Evolutionary conservation across 2,888 invertebrate genomes (phyloP), one percentile per base, ranked within the genome.

Genomic region (Frankliniella fusca): DNA sequence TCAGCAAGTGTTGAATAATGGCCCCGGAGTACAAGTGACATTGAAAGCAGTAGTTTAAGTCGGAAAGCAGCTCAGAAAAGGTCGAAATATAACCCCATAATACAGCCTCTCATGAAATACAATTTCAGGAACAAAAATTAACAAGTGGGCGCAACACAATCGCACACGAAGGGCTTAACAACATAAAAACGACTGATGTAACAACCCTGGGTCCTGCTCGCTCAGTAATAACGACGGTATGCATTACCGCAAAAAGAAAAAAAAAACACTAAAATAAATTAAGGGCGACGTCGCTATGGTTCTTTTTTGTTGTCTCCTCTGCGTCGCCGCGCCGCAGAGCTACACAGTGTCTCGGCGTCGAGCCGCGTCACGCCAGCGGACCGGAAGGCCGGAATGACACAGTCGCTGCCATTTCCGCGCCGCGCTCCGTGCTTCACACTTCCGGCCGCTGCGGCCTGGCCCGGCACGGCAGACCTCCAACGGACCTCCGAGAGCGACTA

Each of bases 321-420:
- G 54, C 54, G 15, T 20, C 54, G 54, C 54, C 15, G 18, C 15
- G 54, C 54, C 54, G 54, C 54, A 5, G 54, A 18, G 54, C 54
- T 20, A 54, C 65, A 27, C 76, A n/a, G 38, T 70, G 27, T 49
- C 23, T 23, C 65, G n/a, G n/a, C n/a, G 65, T 18, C 82, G 50
- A 49, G n/a, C 50, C 82, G 12, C 76, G 27, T 49, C 80, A 28
- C 81, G 18, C 80, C 48, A 2, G 49, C 80, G 79, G 18, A 28
- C 80, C 48, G 48, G 54, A 54, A 54, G 54, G 18, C 20, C 54
- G 54, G 54, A 54, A 54, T 54, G 54, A 54, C 54, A 15, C 54
- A 54, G 54, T 54, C 54, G 20, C 54, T 20, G 20, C 54, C 54
- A 54, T 54, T 54, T 54, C 54, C 54, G 54, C 15, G 18, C 54